Conservation (phyloP, 37 sponge, comb jelly and placozoan species). For the Oopsacas minuta region DNA sequence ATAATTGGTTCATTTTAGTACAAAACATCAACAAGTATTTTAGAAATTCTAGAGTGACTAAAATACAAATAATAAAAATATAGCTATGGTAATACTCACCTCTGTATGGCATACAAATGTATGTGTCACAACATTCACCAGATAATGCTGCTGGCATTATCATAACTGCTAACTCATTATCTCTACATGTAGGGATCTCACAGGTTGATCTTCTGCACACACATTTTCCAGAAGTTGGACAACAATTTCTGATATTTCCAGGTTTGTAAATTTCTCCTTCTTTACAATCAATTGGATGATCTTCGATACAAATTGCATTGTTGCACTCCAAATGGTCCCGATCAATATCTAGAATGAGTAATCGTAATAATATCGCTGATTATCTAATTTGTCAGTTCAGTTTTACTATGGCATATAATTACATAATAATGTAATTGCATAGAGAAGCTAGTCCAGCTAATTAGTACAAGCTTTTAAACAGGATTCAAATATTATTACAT, state of each 20-base stretch:
- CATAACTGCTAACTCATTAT: background rate
- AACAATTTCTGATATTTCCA: background rate
- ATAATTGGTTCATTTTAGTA: too few relatives aligned
- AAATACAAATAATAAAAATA: too few relatives aligned
- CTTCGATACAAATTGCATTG: background rate
- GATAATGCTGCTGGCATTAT: background rate
- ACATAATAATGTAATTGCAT: background rate
- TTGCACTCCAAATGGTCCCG: background rate
- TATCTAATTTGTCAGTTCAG: background rate
- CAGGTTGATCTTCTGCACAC: background rate
- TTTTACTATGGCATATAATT: background rate
- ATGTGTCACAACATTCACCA: background rate
- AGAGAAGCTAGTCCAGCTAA: too few relatives aligned
- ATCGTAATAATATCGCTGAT: background rate
- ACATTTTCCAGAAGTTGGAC: constrained; percentile 5
- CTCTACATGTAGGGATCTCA: background rate
- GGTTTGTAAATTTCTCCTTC: background rate
- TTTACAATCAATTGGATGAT: background rate
- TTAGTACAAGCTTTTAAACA: too few relatives aligned
- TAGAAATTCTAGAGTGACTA: too few relatives aligned
- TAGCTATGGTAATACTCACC: too few relatives aligned
- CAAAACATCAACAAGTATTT: too few relatives aligned
- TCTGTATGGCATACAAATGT: background rate
- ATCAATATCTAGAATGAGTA: background rate
- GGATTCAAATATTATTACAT: too few relatives aligned